phyloP scores from a whole-genome alignment of 2,113 vertebrate genomes.

The Thamnophis sirtalis region DNA sequence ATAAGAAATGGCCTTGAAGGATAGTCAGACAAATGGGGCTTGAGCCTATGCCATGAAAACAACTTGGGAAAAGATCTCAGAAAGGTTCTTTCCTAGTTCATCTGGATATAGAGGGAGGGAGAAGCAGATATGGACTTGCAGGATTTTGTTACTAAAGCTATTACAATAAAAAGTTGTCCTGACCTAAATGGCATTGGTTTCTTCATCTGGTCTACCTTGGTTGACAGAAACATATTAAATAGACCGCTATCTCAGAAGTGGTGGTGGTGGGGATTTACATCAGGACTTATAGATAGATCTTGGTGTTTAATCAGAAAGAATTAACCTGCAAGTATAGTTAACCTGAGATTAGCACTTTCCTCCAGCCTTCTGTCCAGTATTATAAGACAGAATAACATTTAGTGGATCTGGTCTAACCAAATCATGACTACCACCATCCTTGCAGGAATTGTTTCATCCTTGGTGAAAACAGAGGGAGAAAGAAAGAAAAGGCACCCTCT shows the following conservation, averaged over 20 bases:
- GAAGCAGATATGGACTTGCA: not conserved
- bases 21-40: not conserved
- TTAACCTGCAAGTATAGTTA: not conserved
- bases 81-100: not conserved
- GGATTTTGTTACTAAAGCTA: not conserved
- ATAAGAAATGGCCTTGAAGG: not conserved
- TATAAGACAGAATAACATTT: not conserved
- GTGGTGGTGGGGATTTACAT: rapidly evolving
- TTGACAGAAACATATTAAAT: not conserved
- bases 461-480: not conserved
- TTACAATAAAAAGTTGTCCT: not conserved
- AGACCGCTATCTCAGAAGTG: not conserved
- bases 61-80: not conserved
- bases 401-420: not conserved
- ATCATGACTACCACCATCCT: not conserved
- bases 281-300: not conserved
- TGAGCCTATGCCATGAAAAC: not conserved
- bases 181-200: not conserved
- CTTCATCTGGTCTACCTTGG: not conserved
- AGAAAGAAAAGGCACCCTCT: not conserved
- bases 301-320: not conserved
- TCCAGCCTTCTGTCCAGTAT: not conserved
- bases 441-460: not conserved
- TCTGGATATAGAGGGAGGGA: not conserved
- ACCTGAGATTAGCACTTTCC: not conserved